Evolutionary conservation across 1,140 invertebrate species (phyloP).

Genomic region (Melanaphis sacchari): DNA sequence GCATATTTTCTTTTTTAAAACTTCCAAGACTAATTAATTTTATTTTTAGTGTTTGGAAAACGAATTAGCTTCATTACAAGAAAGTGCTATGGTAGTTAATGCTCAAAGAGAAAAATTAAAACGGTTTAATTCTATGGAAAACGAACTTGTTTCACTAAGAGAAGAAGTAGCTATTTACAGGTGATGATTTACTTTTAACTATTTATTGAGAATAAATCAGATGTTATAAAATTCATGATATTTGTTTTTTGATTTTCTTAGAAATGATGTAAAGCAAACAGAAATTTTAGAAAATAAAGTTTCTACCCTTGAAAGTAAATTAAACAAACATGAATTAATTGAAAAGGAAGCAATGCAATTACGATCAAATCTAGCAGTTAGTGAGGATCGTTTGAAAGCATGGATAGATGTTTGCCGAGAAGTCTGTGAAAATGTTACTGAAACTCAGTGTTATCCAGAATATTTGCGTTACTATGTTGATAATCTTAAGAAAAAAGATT

Average conservation of each 20-base stretch:
- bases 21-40: neutral
- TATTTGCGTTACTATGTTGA: conserved; percentile 56
- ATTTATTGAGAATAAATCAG: neutral
- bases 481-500: conserved; percentile 44
- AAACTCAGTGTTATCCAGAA: conserved; percentile 54
- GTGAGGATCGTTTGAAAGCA: conserved; percentile 49
- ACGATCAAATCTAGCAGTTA: conserved; percentile 47
- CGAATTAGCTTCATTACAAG: conserved; percentile 49
- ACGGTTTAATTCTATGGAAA: conserved; percentile 55
- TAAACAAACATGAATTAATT: conserved; percentile 42
- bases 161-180: conserved; percentile 50
- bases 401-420: conserved; percentile 45
- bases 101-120: conserved; percentile 49
- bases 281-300: conserved; percentile 52
- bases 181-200: neutral
- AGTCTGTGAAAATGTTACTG: conserved; percentile 44
- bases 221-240: neutral
- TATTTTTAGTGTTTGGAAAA: conserved; percentile 51
- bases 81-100: conserved; percentile 52
- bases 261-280: conserved; percentile 55
- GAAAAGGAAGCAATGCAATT: conserved; percentile 55
- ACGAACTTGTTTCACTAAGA: conserved; percentile 41
- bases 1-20: neutral
- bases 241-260: neutral
- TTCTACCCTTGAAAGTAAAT: conserved; percentile 43